phyloP scores from a whole-genome alignment of 53 echinoderm and acorn worm genomes.

The Stichopus horrens region DNA sequence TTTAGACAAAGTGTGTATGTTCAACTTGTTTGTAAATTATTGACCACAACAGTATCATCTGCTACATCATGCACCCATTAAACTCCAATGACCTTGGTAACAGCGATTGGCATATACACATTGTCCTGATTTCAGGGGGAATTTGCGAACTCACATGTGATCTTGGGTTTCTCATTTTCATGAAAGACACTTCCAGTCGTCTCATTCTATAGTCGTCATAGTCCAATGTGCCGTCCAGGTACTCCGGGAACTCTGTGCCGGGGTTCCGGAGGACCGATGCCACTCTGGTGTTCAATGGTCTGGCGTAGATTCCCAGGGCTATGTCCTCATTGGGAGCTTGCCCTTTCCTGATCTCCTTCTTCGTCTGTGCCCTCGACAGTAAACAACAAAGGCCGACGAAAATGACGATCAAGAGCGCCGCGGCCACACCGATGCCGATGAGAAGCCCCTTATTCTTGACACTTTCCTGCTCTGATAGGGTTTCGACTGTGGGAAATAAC shows the following conservation, averaged over 20 bases:
- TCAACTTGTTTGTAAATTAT: too few relatives aligned
- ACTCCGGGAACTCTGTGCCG: neutral
- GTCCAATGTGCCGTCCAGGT: neutral
- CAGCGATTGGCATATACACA: too few relatives aligned
- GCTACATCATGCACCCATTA: too few relatives aligned
- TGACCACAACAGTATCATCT: too few relatives aligned
- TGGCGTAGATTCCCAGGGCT: neutral
- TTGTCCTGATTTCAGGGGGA: too few relatives aligned
- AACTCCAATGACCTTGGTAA: too few relatives aligned
- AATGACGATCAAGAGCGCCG: neutral
- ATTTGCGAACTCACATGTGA: neutral
- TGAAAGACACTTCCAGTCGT: neutral
- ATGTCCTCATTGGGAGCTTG: neutral
- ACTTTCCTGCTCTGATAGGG: too few relatives aligned
- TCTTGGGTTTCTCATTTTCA: constrained; percentile 2
- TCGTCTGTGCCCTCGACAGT: neutral
- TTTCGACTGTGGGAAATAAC: too few relatives aligned
- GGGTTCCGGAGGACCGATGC: neutral
- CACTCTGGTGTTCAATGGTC: neutral
- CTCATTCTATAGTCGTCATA: constrained; percentile 24
- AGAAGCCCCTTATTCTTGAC: neutral
- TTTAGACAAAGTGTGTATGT: too few relatives aligned
- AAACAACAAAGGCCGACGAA: neutral
- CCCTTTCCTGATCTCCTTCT: neutral
- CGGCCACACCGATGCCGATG: neutral